Evolutionary conservation across 2,797 vertebrate genomes (phyloP), one percentile per base, ranked within the genome.

Genomic region (Parambassis ranga): DNA sequence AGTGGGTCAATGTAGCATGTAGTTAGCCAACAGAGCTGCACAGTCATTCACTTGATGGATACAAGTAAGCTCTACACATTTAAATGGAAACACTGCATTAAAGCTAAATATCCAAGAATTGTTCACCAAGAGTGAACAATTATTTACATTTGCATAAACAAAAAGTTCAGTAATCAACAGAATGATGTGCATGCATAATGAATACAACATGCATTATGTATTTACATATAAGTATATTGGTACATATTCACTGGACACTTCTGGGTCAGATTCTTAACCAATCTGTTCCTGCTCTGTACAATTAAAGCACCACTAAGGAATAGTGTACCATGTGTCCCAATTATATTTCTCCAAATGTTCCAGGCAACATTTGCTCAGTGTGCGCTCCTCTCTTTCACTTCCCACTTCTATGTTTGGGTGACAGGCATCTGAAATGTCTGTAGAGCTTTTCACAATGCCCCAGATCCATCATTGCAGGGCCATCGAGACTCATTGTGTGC

Each of bases 381-480:
- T 16, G 20, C 6, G 5, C 56, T 62, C 58, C 19, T 19, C 65
- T 65, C 57, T 52, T 48, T 61, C 39, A 48, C 62, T 57, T 46
- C 63, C 71, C 43, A 46, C 61, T 41, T 70, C 61, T 66, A 24
- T 41, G 71, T 73, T 81, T 65, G 61, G 63, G 37, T 66, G 75
- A 83, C 66, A 78, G 60, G 66, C 61, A 23, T 80, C 60, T 76
- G 60, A 81, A 81, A 81, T 80, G 75, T 75, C 82, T 85, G 75
- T 79, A 55, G 83, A 79, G 83, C 78, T 79, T 75, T 87, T 75
- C 78, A 85, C 77, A 71, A 65, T 81, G 87, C 71, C 77, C 82
- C 63, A 86, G 82, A 89, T 91, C 84, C 81, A 84, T 90, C 85
- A 86, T 75, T 28, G 53, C 75, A 38, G 66, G 79, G 79, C 76